Base-by-base conservation (phyloP, 2,888 invertebrate species). In the Drosophila melanosoma region DNA sequence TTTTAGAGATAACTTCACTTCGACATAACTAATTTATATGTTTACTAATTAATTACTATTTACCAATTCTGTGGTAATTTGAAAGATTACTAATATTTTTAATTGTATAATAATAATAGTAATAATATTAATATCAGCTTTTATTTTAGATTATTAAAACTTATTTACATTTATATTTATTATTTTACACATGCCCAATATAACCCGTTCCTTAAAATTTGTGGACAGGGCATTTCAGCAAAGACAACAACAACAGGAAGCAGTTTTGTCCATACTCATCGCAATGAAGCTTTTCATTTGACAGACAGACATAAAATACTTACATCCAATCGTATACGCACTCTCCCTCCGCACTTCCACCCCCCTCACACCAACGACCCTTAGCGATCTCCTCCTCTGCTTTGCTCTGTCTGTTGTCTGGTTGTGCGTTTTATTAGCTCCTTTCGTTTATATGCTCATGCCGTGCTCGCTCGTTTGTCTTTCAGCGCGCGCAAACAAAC, bases 221-320 rank as follows among this genome's bases (percentile, higher is more conserved):
- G 38, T 6, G 15, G 23, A 40, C 68, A 36, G 48, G 38, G 69
- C 40, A 56, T 56, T 51, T 35, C 53, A 64, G 66, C 54, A 60
- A 33, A 65, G 66, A 36, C 68, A 69, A 40, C 64, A 64, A 71
- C 68, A 87, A 79, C 89, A 89, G 90, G 87, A 89, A 87, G 78
- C 88, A 81, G 86, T 89, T 87, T 87, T 87, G 86, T 79, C 90
- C 87, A 87, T 87, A 89, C 87, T 83, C 81, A 86, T 83, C 74
- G 81, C 76, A 83, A 66, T 84, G 87, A 84, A 82, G 87, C 83
- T 83, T 87, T 89, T 79, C 76, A 85, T 85, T 81, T 81, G 76
- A 79, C 87, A 86, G 80, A 69, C 51, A 69, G 40, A 23, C 56
- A 62, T 48, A 64, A 58, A 64, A 32, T 51, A 61, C 58, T 58